Conservation (phyloP, 1,140 invertebrate genomes). For the Drosophila lacertosa region DNA sequence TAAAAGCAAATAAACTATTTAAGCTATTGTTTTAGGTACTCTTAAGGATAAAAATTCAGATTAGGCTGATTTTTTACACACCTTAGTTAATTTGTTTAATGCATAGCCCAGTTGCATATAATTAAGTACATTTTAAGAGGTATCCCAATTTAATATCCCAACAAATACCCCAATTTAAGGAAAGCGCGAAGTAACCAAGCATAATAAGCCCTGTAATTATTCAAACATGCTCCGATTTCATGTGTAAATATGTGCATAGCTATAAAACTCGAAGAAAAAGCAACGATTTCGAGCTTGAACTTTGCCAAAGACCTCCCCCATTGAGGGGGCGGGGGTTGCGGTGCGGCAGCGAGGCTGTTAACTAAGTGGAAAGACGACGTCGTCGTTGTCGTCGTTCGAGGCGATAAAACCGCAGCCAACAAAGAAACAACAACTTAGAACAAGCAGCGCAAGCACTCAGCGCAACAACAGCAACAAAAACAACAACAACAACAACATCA, state of each 20-base stretch:
- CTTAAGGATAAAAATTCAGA: too few species aligned
- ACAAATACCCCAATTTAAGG: background rate
- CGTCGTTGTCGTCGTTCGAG: conserved; percentile 25
- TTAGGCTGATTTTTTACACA: too few species aligned
- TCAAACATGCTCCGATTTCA: conserved; percentile 2
- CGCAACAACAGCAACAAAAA: conserved; percentile 32
- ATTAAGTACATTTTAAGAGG: background rate
- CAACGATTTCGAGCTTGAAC: conserved; percentile 66
- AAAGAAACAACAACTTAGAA: conserved; percentile 33
- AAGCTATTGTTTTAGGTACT: too few species aligned
- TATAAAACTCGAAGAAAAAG: conserved; percentile 49
- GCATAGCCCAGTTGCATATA: too few species aligned
- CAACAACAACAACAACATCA: conserved; percentile 32
- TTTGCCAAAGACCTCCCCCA: conserved; percentile 50
- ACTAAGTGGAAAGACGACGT: conserved; percentile 44
- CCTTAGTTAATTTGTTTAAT: too few species aligned
- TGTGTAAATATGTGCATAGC: conserved; percentile 12
- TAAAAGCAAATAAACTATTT: too few species aligned
- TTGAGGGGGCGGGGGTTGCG: background rate
- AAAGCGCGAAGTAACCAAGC: background rate
- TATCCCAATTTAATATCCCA: background rate
- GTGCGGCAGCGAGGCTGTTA: conserved; percentile 26
- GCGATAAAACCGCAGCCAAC: conserved; percentile 57
- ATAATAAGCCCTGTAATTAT: conserved; percentile 12
- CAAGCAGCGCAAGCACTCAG: conserved; percentile 28